Evolutionary conservation across 2,113 vertebrate species (phyloP), one percentile per base, ranked within the genome.

Genomic region (Perca fluviatilis): DNA sequence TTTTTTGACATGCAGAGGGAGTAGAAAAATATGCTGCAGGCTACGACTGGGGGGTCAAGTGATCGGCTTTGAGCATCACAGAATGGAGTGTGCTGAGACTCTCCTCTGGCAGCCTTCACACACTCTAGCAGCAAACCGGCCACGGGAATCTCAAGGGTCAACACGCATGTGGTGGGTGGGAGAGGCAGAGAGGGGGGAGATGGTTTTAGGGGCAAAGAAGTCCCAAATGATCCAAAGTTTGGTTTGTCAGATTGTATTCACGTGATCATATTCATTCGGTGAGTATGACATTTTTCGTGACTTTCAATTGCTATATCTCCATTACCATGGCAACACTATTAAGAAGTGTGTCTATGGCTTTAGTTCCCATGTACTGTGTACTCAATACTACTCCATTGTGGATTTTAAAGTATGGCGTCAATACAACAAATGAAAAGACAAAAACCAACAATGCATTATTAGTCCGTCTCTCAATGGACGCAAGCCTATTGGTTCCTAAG

Each of bases 1-100:
- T 60, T 27, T 36, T 36, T 36, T 19, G 27, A 3, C 54, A 33
- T 66, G 69, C 64, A 64, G 25, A 23, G 50, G 43, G 79, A 77
- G 56, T 10, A n/a, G 25, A 21, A 77, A 58, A 58, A 58, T 25
- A n/a, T 40, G 70, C 85, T 87, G 69, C 40, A 64, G 88, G 87
- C 77, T 77, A 79, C 25, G 21, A 43, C 69, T 67, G 36, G 40
- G 66, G 65, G 84, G 79, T 88, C 80, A 88, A 85, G 79, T 36
- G 67, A 49, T 80, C 50, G 5, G 57, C 82, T 80, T 77, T 92
- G 80, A 86, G 69, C 82, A 70, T 84, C 71, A 36, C 77, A 57
- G 79, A 79, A 60, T 62, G 62, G 70, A 84, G 82, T 85, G 77
- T 75, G 80, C 77, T 23, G 67, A 84, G 88, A 83, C 72, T 67